A percentile compares a stretch with the other conserved stretches of the same genome.
phyloP scores from a whole-genome alignment of 2,888 invertebrate genomes.

The Patella depressa region DNA sequence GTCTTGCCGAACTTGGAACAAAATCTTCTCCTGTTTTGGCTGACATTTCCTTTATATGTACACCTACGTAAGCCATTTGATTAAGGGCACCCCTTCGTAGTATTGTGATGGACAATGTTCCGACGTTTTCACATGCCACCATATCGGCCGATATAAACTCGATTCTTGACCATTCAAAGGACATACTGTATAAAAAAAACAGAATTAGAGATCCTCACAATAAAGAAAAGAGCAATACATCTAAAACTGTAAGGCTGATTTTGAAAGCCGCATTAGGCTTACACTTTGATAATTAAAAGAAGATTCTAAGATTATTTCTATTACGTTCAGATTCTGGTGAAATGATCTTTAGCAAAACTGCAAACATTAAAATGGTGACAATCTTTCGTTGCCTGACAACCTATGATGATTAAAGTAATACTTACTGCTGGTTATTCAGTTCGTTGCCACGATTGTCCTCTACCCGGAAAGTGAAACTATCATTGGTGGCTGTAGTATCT shows the following conservation, averaged over 20 bases:
- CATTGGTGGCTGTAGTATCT: conserved; percentile 54
- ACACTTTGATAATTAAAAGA: no score
- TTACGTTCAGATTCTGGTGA: no score
- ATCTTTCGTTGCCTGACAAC: no score
- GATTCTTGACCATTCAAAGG: conserved; percentile 54
- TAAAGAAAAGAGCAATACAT: no score
- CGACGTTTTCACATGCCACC: conserved; percentile 69
- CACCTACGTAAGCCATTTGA: conserved; percentile 57
- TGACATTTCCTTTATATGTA: conserved; percentile 61
- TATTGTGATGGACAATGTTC: conserved; percentile 57
- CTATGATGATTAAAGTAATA: not conserved
- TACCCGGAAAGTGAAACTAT: conserved; percentile 66
- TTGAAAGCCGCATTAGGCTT: no score
- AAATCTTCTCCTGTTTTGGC: conserved; percentile 63
- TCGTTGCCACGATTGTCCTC: conserved; percentile 63
- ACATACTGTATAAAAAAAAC: not conserved
- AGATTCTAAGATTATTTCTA: no score
- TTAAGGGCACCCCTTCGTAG: conserved; percentile 57
- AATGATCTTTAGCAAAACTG: no score
- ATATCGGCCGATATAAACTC: conserved; percentile 59
- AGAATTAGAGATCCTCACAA: no score
- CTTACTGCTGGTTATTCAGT: conserved; percentile 62
- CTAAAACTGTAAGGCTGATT: no score
- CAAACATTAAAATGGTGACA: no score
- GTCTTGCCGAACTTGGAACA: conserved; percentile 53